Evolutionary conservation across 2,113 vertebrate genomes (phyloP).

Genomic region (Hemicordylus capensis): DNA sequence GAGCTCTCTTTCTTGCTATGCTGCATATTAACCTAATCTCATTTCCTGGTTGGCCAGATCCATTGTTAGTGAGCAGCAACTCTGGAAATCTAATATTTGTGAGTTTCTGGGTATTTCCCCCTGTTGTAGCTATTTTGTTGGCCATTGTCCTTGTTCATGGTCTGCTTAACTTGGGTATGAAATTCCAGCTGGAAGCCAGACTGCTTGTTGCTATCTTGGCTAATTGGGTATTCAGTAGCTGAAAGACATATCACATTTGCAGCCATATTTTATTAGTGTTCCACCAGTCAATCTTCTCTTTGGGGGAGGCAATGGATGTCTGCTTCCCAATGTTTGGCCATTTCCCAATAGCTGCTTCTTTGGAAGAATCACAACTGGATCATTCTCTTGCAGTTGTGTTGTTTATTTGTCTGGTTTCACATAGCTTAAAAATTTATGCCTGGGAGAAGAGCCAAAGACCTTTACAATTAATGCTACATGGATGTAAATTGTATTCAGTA

Average conservation of each 20-base stretch:
- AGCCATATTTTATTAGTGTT: not conserved
- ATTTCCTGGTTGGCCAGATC: slow-evolving; percentile 42
- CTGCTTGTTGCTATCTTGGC: slow-evolving; percentile 36
- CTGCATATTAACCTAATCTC: slow-evolving; percentile 59
- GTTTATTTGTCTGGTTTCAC: not conserved
- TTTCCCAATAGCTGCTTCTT: not conserved
- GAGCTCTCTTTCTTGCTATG: slow-evolving; percentile 17
- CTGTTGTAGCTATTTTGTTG: slow-evolving; percentile 14
- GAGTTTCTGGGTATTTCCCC: not conserved
- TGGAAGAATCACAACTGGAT: not conserved
- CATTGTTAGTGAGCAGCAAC: slow-evolving; percentile 42
- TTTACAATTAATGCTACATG: not conserved
- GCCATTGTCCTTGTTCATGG: not conserved
- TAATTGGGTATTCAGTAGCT: slow-evolving; percentile 19
- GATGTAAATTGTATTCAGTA: not conserved
- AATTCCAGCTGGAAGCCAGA: slow-evolving; percentile 34
- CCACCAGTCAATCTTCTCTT: not conserved
- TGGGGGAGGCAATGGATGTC: not conserved
- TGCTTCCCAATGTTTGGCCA: not conserved
- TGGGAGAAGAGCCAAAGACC: not conserved
- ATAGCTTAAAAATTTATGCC: not conserved
- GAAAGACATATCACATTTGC: not conserved
- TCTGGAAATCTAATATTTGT: slow-evolving; percentile 15
- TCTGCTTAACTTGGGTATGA: slow-evolving; percentile 45
- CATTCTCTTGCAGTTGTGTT: not conserved